Percentiles rank a stretch among this genome's conserved stretches.
Evolutionary conservation across 2,797 vertebrate species (phyloP).

Genomic region (Sebastes itinus): DNA sequence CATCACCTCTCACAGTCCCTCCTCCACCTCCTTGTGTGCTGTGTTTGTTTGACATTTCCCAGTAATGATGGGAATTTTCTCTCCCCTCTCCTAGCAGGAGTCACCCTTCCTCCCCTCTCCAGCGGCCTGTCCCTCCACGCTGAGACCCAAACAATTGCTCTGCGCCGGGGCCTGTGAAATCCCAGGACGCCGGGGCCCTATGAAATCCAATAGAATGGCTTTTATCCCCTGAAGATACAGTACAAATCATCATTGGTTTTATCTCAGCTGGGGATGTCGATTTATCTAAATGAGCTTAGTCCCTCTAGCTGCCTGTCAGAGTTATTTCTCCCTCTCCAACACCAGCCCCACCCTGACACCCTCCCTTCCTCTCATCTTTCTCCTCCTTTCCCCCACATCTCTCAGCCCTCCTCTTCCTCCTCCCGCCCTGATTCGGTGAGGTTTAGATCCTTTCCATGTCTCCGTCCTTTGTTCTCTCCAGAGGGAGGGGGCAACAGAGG

Average conservation of each 20-base stretch:
- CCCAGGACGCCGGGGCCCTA: slow-evolving; percentile 49
- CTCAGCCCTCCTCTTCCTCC: slow-evolving; percentile 82
- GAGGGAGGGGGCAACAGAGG: slow-evolving; percentile 55
- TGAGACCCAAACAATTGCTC: slow-evolving; percentile 54
- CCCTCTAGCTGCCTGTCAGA: slow-evolving; percentile 90
- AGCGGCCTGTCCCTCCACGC: slow-evolving; percentile 26
- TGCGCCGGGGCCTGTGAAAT: slow-evolving; percentile 49
- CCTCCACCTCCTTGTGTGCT: slow-evolving; percentile 32
- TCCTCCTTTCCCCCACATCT: slow-evolving; percentile 63
- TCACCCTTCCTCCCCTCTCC: slow-evolving; percentile 41
- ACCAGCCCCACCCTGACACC: slow-evolving; percentile 56
- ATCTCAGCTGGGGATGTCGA: slow-evolving; percentile 94
- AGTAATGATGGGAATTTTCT: slow-evolving; percentile 64
- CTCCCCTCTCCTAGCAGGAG: slow-evolving; percentile 44
- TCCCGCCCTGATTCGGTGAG: slow-evolving; percentile 50
- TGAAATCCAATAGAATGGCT: slow-evolving; percentile 89
- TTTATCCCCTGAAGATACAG: slow-evolving; percentile 95
- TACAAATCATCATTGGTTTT: slow-evolving; percentile 96
- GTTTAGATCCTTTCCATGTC: slow-evolving; percentile 73
- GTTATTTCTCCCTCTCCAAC: slow-evolving; percentile 72
- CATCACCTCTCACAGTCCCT: slow-evolving; percentile 34
- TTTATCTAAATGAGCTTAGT: slow-evolving; percentile 95
- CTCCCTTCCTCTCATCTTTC: slow-evolving; percentile 51
- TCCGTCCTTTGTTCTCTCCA: slow-evolving; percentile 72
- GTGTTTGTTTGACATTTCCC: slow-evolving; percentile 71